Evolutionary conservation across 2,888 invertebrate genomes (phyloP).

Genomic region (Eudasyphora cyanicolor): DNA sequence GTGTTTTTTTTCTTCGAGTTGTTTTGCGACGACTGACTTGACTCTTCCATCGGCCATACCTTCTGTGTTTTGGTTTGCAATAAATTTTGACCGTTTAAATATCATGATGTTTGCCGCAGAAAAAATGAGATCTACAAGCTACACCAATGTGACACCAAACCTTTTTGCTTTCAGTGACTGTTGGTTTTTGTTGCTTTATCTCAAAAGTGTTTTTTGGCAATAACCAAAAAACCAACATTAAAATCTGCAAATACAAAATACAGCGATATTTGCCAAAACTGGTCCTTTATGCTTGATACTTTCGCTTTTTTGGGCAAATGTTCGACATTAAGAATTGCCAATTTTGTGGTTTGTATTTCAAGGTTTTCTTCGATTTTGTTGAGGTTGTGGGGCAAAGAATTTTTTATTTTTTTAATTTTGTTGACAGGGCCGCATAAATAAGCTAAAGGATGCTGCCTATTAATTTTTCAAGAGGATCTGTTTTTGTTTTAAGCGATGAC

Average conservation of each 20-base stretch:
- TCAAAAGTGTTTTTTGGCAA: conserved; percentile 33
- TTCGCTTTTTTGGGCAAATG: conserved; percentile 57
- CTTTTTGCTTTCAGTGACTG: background rate
- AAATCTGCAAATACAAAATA: conserved; percentile 37
- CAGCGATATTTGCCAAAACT: too few relatives aligned
- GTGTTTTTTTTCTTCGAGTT: background rate
- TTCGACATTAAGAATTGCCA: conserved; percentile 25
- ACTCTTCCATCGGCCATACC: background rate
- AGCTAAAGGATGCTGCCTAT: conserved; percentile 1
- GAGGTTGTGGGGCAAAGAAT: background rate
- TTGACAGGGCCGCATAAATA: background rate
- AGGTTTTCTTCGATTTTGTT: conserved; percentile 17
- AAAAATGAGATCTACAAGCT: conserved; percentile 3
- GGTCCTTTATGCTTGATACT: conserved; percentile 54
- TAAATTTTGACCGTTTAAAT: conserved; percentile 53
- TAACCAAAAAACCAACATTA: background rate
- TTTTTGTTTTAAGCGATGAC: background rate
- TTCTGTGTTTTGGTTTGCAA: conserved; percentile 24
- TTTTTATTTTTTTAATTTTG: too few relatives aligned
- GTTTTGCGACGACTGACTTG: too few relatives aligned
- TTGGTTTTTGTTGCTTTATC: background rate
- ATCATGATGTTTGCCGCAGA: conserved; percentile 39
- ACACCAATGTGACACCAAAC: conserved; percentile 16
- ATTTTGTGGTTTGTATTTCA: conserved; percentile 46
- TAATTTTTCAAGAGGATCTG: conserved; percentile 2